Evolutionary conservation across 2,888 invertebrate species (phyloP), one percentile per base, ranked within the genome.

Genomic region (Artemia sinica): DNA sequence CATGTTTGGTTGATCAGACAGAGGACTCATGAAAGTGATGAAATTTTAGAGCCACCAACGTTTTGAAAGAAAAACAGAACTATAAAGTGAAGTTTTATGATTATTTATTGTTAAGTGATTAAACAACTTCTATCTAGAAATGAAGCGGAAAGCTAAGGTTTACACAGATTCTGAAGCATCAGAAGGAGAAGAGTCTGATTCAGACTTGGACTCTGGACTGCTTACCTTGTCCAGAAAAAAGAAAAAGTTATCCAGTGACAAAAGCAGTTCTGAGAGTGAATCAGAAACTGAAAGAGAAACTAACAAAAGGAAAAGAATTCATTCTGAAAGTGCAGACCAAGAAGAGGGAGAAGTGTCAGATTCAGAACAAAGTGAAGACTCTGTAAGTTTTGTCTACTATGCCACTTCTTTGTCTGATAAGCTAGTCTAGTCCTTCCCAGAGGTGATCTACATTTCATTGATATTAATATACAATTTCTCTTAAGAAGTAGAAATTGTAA

Each of bases 171-270:
- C 58, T 1, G 58, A 58, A 58, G n/a, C 58, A n/a, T n/a, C n/a
- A 58, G 58, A 58, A 58, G 58, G 58, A 9, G n/a, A n/a, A 9
- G 58, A n/a, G 18, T 58, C 58, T 58, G 58, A 58, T 58, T 58
- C 58, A 58, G 58, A 58, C 18, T 70, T 69, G 65, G 79, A 78
- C 1, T 77, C 91, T 90, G 89, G 89, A 80, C 83, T 91, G 73
- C 76, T 91, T 68, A 86, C 88, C 67, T 79, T 91, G 71, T 86
- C 90, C 0, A 90, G 90, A 76, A 89, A 88, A 79, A 86, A 87
- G 78, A 84, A 86, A 79, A 69, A 69, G 51, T 81, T 81, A 72
- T 81, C 81, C 0, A 81, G 81, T 71, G 81, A 79, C 68, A 80
- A 82, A 63, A 81, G 80, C 80, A 79, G 77, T 72, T 51, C 50